Base-by-base conservation (phyloP, 37 sponge, comb jelly and placozoan genomes). In the Cliona cf. orientalis region DNA sequence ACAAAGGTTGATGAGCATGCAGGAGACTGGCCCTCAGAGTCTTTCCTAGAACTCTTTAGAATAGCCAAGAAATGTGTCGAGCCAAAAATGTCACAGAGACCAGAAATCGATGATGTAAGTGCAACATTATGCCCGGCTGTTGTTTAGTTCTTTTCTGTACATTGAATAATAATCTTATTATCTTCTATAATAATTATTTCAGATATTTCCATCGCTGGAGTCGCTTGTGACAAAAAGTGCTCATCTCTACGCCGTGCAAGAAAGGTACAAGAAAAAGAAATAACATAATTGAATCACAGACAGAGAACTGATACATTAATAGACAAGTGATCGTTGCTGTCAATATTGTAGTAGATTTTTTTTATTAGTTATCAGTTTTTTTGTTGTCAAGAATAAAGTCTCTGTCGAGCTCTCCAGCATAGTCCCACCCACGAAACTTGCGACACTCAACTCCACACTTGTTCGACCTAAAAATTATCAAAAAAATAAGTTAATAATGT, bases 21-120 rank as follows among this genome's bases (percentile, higher is more conserved):
- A 40, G 94, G 94, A 5, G 65, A 80, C 42, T 93, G 94, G 94
- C 94, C 94, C 6, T 82, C 87, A 1, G 67, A 77, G 29, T 81
- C 90, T 19, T 83, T 89, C 43, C 35, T 93, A n/a, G 65, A 35
- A 0, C 77, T 93, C 11, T 84, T 80, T 37, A 32, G 45, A 0
- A 70, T 89, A 39, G 94, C 94, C 35, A 75, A 65, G 41, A 35
- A 67, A 46, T 88, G 94, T 57, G 67, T 93, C 1, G 78, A 84
- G 26, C 74, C 89, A 19, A 79, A 83, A 22, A 66, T 72, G 58
- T 4, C 56, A 29, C 2, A 36, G 2, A 65, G 92, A 0, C 76
- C 75, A 0, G 82, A 78, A 39, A 83, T 92, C 66, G 38, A 19
- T 6, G 84, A 87, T 55, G 92, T 92, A 32, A 58, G 80, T 33